Evolutionary conservation across 2,113 vertebrate genomes (phyloP).

Genomic region (Anhinga rufa): DNA sequence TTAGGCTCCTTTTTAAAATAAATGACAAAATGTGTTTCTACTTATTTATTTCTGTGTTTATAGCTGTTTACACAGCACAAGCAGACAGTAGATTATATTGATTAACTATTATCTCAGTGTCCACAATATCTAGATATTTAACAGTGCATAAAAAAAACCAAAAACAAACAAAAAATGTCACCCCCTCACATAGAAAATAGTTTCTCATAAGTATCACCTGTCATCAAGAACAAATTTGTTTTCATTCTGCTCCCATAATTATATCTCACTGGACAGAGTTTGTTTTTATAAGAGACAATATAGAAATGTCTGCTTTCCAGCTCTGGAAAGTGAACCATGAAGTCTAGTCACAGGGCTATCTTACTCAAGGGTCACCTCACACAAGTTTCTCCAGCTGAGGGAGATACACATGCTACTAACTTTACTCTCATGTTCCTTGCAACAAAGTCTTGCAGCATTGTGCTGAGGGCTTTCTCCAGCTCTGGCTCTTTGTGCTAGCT

Average conservation of each 20-base stretch:
- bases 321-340: background rate
- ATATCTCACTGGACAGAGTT: background rate
- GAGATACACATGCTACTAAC: accelerated
- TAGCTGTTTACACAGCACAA: background rate
- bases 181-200: background rate
- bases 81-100: background rate
- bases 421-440: accelerated
- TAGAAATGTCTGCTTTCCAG: background rate
- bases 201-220: background rate
- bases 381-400: background rate
- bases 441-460: accelerated
- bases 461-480: background rate
- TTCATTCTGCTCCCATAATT: background rate
- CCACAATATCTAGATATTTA: background rate
- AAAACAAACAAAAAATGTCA: background rate
- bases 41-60: background rate
- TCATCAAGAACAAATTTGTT: background rate
- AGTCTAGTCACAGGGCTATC: background rate
- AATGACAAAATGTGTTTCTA: background rate
- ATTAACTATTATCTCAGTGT: background rate
- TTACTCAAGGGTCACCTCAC: background rate
- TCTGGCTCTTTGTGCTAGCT: accelerated
- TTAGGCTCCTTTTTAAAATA: background rate
- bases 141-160: background rate
- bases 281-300: background rate